Conservation (phyloP, 2,113 vertebrate genomes). For the Arothron firmamentum region DNA sequence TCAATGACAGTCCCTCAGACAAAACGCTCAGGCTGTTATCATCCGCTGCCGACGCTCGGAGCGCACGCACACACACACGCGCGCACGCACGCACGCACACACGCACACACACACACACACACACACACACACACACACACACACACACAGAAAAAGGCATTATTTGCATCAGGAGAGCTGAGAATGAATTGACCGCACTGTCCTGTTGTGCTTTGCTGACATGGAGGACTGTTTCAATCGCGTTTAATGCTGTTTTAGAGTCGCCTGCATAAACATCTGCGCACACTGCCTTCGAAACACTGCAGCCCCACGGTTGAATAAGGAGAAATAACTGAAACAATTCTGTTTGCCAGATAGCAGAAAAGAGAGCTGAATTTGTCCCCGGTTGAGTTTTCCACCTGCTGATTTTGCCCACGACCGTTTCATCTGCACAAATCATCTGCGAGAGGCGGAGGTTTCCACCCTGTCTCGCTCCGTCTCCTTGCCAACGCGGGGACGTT, state of each 20-base stretch:
- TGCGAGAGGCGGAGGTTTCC: neutral
- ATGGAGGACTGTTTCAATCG: too few relatives aligned
- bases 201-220: neutral
- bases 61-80: neutral
- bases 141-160: neutral
- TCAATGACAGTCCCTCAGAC: conserved; percentile 13
- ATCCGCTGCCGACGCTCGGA: neutral
- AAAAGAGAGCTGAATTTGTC: too few relatives aligned
- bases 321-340: too few relatives aligned
- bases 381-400: too few relatives aligned
- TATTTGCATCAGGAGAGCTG: neutral
- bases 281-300: too few relatives aligned
- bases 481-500: conserved; percentile 57
- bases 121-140: neutral
- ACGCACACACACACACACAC: neutral
- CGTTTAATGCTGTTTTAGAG: too few relatives aligned
- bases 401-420: too few relatives aligned
- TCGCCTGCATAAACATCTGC: too few relatives aligned
- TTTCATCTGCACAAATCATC: neutral
- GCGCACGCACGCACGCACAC: too few relatives aligned
- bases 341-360: too few relatives aligned
- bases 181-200: neutral
- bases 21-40: conserved; percentile 14
- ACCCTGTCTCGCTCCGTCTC: conserved; percentile 40
- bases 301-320: too few relatives aligned